Percentiles rank a stretch among this genome's conserved stretches.
Conservation (phyloP, 2,113 vertebrate species). For the Thunnus thynnus region DNA sequence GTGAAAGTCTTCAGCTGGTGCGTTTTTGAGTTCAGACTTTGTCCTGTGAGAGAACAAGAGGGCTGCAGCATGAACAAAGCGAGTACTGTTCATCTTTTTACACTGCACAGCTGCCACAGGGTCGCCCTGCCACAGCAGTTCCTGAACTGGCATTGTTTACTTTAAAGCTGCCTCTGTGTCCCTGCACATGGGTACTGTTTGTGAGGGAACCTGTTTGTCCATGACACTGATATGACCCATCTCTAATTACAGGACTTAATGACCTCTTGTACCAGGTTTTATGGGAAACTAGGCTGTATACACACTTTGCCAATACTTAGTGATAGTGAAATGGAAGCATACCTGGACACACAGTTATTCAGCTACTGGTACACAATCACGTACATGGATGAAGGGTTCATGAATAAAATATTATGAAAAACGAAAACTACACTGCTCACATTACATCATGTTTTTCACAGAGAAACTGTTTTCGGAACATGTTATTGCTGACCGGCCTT, state of each 20-base stretch:
- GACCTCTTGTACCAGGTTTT: conserved; percentile 36
- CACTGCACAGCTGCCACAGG: conserved; percentile 54
- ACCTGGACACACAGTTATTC: conserved; percentile 18
- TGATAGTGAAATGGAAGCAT: conserved; percentile 40
- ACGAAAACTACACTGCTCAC: background rate
- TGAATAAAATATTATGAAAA: background rate
- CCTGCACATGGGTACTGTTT: conserved; percentile 21
- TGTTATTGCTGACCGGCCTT: conserved; percentile 20
- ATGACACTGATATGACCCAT: conserved; percentile 59
- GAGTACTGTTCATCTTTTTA: conserved; percentile 48
- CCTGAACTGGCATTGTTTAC: conserved; percentile 64
- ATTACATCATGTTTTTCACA: background rate
- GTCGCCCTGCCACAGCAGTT: conserved; percentile 52
- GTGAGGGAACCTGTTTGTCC: conserved; percentile 66
- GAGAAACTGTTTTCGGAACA: conserved; percentile 7
- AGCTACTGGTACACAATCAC: conserved; percentile 3
- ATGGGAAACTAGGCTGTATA: conserved; percentile 22
- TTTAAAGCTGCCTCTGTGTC: conserved; percentile 48
- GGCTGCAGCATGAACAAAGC: conserved; percentile 44
- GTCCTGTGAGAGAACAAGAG: conserved; percentile 22
- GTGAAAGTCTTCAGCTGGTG: conserved; percentile 8
- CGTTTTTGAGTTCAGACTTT: conserved; percentile 25
- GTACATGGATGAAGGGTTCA: background rate
- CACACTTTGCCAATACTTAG: conserved; percentile 6
- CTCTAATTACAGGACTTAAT: conserved; percentile 65